Conservation (phyloP, 2,888 invertebrate species). For the Tinea semifulvella region DNA sequence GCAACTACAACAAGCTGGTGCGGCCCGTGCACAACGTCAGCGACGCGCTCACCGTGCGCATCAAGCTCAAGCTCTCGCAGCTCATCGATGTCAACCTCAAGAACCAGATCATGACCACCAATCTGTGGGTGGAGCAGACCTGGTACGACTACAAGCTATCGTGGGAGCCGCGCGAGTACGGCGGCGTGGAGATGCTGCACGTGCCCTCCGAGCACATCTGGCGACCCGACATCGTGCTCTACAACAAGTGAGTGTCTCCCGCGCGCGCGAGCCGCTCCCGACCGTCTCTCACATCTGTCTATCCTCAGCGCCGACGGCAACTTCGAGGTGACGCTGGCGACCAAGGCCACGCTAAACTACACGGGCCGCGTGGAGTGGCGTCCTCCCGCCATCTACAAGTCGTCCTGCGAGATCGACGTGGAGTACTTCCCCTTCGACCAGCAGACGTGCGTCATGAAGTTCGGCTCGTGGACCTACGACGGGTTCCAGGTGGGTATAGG, state of each 20-base stretch:
- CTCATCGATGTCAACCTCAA: constrained; percentile 97
- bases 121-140: constrained; percentile 92
- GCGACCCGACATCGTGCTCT: constrained; percentile 94
- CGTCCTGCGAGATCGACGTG: constrained; percentile 91
- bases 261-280: not conserved
- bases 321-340: constrained; percentile 90
- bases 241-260: constrained; percentile 84
- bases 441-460: constrained; percentile 93
- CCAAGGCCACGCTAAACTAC: constrained; percentile 89
- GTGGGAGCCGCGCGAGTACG: constrained; percentile 95
- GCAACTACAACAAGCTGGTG: constrained; percentile 96
- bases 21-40: constrained; percentile 95
- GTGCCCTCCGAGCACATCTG: constrained; percentile 97
- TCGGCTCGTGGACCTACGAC: constrained; percentile 95
- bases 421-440: constrained; percentile 94
- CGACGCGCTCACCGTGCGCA: constrained; percentile 93
- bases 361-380: constrained; percentile 93
- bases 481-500: constrained; percentile 82
- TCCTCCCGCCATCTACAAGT: constrained; percentile 96
- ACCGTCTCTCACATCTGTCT: not conserved
- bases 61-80: constrained; percentile 95
- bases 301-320: constrained; percentile 84
- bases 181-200: constrained; percentile 93
- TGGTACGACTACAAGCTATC: constrained; percentile 96
- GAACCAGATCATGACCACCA: constrained; percentile 95